Evolutionary conservation across 1,140 invertebrate genomes (phyloP).

Genomic region (Drosophila setifemur): DNA sequence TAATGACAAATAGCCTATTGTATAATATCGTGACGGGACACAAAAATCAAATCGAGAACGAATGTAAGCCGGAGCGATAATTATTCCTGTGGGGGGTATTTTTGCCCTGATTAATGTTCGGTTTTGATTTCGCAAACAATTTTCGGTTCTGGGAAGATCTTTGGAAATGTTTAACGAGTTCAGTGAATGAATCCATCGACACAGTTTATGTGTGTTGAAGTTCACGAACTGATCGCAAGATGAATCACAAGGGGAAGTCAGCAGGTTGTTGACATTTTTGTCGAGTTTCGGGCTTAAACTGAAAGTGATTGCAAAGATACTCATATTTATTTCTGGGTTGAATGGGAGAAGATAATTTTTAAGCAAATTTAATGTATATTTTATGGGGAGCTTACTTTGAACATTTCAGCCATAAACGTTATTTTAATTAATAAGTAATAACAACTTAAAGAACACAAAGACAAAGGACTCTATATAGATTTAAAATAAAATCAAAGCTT

Average conservation of each 20-base stretch:
- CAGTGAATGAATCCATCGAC: conserved; percentile 5
- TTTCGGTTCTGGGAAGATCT: conserved; percentile 9
- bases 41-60: conserved; percentile 36
- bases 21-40: conserved; percentile 65
- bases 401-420: too few species aligned
- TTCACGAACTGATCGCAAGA: background rate
- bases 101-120: conserved; percentile 25
- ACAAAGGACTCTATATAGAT: too few species aligned
- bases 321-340: background rate
- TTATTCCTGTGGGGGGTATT: background rate
- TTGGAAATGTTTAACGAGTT: conserved; percentile 13
- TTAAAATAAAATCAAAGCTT: too few species aligned
- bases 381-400: too few species aligned
- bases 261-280: conserved; percentile 27
- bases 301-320: conserved; percentile 1
- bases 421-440: too few species aligned
- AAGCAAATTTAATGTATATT: too few species aligned
- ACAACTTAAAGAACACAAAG: too few species aligned
- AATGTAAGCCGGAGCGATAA: conserved; percentile 43
- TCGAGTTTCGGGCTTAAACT: background rate
- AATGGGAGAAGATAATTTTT: too few species aligned
- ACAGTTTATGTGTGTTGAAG: conserved; percentile 14
- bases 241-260: conserved; percentile 36
- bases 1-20: conserved; percentile 46
- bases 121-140: conserved; percentile 18